Evolutionary conservation across 2,113 vertebrate species (phyloP).

Genomic region (Chroicocephalus ridibundus): DNA sequence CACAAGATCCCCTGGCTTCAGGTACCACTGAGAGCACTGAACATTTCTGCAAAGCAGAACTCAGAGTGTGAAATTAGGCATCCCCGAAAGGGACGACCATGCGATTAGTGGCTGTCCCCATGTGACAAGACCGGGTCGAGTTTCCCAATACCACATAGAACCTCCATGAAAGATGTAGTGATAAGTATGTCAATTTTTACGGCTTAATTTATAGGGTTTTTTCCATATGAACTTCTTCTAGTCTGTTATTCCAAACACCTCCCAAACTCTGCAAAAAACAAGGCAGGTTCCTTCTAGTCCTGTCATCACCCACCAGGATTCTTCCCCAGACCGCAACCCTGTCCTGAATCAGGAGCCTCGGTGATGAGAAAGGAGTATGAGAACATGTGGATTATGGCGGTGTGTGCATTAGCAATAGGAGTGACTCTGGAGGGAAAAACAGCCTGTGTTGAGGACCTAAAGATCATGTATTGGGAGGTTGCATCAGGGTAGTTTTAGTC

Average conservation of each 20-base stretch:
- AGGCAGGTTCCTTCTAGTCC: background rate
- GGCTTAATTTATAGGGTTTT: background rate
- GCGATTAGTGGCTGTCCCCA: background rate
- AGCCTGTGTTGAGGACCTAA: background rate
- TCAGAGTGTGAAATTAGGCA: background rate
- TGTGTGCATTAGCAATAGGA: background rate
- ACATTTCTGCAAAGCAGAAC: background rate
- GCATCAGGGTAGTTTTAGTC: background rate
- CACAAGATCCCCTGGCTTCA: background rate
- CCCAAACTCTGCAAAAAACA: background rate
- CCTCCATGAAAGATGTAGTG: background rate
- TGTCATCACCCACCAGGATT: accelerated
- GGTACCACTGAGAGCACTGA: background rate
- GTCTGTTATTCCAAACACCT: background rate
- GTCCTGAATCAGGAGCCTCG: background rate
- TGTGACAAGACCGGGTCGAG: background rate
- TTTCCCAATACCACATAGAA: background rate
- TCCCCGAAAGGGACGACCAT: background rate
- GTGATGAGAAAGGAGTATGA: background rate
- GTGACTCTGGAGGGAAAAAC: background rate
- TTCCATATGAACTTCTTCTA: background rate
- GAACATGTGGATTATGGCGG: background rate
- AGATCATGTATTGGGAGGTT: accelerated
- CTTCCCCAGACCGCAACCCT: background rate
- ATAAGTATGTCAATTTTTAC: background rate